phyloP scores from a whole-genome alignment of 2,113 vertebrate genomes.

The Osmerus mordax region DNA sequence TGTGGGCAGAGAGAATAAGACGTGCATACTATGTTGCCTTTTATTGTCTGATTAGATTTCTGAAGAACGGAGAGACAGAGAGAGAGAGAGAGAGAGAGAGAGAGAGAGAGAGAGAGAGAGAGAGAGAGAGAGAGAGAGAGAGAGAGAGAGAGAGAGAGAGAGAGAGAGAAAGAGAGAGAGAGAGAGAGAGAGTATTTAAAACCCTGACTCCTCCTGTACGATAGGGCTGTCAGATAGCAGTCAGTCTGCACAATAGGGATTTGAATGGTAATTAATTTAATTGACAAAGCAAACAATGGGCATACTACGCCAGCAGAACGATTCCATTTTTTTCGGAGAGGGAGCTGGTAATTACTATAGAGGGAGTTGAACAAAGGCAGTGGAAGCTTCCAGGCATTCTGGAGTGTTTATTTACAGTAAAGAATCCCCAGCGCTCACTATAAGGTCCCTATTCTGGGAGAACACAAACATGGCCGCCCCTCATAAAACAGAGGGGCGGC shows the following conservation, averaged over 20 bases:
- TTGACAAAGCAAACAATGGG: slow-evolving; percentile 67
- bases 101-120: too few relatives aligned
- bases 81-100: too few relatives aligned
- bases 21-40: slow-evolving; percentile 48
- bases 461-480: too few relatives aligned
- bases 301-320: slow-evolving; percentile 48
- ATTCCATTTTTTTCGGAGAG: slow-evolving; percentile 59
- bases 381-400: slow-evolving; percentile 52
- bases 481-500: too few relatives aligned
- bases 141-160: too few relatives aligned
- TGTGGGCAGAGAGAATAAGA: slow-evolving; percentile 62
- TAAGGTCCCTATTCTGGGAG: not conserved
- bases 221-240: slow-evolving; percentile 67
- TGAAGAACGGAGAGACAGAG: slow-evolving; percentile 33
- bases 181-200: too few relatives aligned
- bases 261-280: slow-evolving; percentile 77
- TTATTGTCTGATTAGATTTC: slow-evolving; percentile 62
- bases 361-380: slow-evolving; percentile 59
- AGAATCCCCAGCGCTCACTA: not conserved
- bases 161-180: too few relatives aligned
- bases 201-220: slow-evolving; percentile 49
- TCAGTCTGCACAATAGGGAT: slow-evolving; percentile 59
- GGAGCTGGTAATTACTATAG: slow-evolving; percentile 60
- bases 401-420: slow-evolving; percentile 12
- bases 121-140: too few relatives aligned